These are phyloP conservation scores for Lasaia peninsularis DNA, from an alignment of 1,140 invertebrate species.

Conservation along the genomic window DNA sequence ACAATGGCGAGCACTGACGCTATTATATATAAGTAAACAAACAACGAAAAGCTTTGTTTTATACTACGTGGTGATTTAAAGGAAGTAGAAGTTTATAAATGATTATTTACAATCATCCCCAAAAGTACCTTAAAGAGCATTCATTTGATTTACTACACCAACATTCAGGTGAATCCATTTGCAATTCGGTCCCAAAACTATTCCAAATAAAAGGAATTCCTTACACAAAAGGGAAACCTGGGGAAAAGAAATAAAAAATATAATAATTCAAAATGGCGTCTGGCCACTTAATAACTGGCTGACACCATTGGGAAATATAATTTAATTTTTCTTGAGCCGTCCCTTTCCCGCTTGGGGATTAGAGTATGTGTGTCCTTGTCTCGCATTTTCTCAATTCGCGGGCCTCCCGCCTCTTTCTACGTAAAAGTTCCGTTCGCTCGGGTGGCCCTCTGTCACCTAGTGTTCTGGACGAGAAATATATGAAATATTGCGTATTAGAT, in stretches of 20 bases:
- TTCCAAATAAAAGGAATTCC: conserved; percentile 69
- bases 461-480: conserved; percentile 67
- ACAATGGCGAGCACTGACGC: no score
- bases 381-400: conserved; percentile 48
- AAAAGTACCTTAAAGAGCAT: conserved; percentile 37
- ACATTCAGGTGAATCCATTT: conserved; percentile 51
- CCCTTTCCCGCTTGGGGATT: conserved; percentile 33
- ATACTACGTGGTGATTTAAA: no score
- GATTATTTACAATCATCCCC: conserved; percentile 35
- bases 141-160: conserved; percentile 44
- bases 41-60: no score
- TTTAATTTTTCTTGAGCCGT: conserved; percentile 74
- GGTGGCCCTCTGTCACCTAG: conserved; percentile 56
- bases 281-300: conserved; percentile 78
- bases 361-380: conserved; percentile 37
- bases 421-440: conserved; percentile 57
- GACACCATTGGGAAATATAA: conserved; percentile 79
- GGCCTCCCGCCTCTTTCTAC: conserved; percentile 38
- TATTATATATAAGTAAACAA: no score
- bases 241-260: conserved; percentile 67
- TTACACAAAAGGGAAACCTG: conserved; percentile 59
- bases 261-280: conserved; percentile 77
- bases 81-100: conserved; percentile 8
- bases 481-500: conserved; percentile 67
- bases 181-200: conserved; percentile 59